Conservation (phyloP, 2,888 invertebrate genomes). For the Exocentrus adspersus region DNA sequence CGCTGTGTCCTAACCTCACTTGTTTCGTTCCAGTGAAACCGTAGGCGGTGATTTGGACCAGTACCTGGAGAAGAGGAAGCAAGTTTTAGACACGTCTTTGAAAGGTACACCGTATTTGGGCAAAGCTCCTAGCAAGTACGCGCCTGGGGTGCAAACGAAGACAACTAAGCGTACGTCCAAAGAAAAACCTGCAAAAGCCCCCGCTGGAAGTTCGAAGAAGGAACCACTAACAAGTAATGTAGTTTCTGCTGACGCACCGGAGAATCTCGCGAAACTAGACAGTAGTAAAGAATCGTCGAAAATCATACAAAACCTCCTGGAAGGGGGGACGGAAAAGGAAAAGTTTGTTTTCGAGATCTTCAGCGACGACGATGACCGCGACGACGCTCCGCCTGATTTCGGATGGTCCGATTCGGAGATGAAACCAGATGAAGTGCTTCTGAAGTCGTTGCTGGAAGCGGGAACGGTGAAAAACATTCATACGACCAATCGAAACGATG, state of each 20-base stretch:
- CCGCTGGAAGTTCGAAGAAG: background rate
- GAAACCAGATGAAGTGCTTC: background rate
- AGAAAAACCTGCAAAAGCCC: background rate
- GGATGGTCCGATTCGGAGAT: background rate
- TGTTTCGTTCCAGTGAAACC: background rate
- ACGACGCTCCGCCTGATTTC: background rate
- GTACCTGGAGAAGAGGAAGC: background rate
- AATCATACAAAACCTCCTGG: too few species aligned
- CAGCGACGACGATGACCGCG: background rate
- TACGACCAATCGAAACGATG: too few species aligned
- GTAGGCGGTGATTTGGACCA: background rate
- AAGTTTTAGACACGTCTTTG: background rate
- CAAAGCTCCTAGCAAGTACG: too few species aligned
- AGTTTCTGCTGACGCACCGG: too few species aligned
- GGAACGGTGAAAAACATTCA: background rate
- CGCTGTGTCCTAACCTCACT: too few species aligned
- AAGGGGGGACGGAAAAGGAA: too few species aligned
- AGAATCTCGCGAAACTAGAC: too few species aligned
- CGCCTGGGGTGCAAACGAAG: too few species aligned
- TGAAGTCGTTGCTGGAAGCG: background rate
- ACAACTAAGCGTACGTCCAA: background rate
- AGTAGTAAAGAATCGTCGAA: too few species aligned
- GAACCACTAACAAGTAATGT: too few species aligned
- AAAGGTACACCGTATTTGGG: too few species aligned
- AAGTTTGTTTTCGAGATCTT: too few species aligned